These are phyloP conservation scores for Tichodroma muraria DNA, from an alignment of 2,113 vertebrate species.

Conservation along the genomic window DNA sequence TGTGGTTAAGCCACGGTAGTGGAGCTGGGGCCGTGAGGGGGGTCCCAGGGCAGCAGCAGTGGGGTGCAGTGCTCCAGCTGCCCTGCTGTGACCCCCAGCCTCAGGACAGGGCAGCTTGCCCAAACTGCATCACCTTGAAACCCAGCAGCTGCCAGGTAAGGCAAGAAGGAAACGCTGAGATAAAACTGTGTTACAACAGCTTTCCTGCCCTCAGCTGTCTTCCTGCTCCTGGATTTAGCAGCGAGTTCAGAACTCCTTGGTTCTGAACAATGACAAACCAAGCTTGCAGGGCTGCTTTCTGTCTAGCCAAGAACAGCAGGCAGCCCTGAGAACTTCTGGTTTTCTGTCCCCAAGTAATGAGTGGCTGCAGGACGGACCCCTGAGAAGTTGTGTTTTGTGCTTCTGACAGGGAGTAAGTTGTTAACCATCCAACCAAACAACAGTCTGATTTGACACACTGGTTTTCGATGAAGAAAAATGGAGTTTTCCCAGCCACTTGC, in stretches of 20 bases:
- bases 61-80: background rate
- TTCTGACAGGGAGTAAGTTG: background rate
- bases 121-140: background rate
- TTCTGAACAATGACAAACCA: background rate
- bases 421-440: background rate
- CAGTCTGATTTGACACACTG: accelerated
- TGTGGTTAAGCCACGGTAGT: background rate
- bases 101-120: background rate
- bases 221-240: background rate
- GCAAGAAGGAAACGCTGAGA: background rate
- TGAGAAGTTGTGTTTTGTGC: background rate
- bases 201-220: background rate
- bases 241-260: background rate
- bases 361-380: too few species aligned
- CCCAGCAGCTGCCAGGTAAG: background rate
- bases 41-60: accelerated
- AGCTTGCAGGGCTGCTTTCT: background rate
- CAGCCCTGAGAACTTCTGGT: background rate
- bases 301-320: accelerated
- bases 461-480: background rate
- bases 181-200: background rate
- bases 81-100: background rate
- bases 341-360: background rate
- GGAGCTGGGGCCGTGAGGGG: background rate
- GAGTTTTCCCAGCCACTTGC: background rate